phyloP scores from a whole-genome alignment of 30 jellyfish, hydroid and myxozoan genomes.

The Rhopilema esculentum region DNA sequence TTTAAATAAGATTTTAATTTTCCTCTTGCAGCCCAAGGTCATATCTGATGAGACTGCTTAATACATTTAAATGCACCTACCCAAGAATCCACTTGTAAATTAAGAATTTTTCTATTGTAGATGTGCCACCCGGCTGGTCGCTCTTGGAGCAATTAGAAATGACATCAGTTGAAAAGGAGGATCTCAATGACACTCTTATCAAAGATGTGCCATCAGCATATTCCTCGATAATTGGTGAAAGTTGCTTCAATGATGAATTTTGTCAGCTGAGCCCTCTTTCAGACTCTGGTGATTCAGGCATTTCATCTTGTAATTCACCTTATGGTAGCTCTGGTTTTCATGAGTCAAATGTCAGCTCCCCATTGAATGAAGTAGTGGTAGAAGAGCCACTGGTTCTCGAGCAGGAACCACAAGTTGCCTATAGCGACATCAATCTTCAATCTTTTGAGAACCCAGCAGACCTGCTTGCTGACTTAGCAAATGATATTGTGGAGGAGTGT shows the following conservation, averaged over 20 bases:
- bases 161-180: neutral
- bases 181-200: neutral
- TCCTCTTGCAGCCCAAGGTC: no score
- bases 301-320: constrained; percentile 34
- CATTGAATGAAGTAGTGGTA: neutral
- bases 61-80: no score
- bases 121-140: constrained; percentile 35
- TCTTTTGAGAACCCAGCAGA: neutral
- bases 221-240: constrained; percentile 29
- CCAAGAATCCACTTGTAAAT: neutral
- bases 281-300: constrained; percentile 59
- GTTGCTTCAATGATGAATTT: constrained; percentile 7
- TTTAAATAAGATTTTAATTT: no score
- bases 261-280: constrained; percentile 55
- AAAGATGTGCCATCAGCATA: constrained; percentile 22
- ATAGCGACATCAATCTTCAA: neutral
- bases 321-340: neutral
- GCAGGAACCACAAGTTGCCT: neutral
- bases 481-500: neutral
- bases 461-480: constrained; percentile 3
- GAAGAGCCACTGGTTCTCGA: neutral
- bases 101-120: neutral
- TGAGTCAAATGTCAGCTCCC: neutral
- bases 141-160: constrained; percentile 30
- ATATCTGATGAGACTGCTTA: no score